These are phyloP conservation scores for Odocoileus virginianus DNA, from an alignment of 2,113 vertebrate genomes.

Conservation along the genomic window DNA sequence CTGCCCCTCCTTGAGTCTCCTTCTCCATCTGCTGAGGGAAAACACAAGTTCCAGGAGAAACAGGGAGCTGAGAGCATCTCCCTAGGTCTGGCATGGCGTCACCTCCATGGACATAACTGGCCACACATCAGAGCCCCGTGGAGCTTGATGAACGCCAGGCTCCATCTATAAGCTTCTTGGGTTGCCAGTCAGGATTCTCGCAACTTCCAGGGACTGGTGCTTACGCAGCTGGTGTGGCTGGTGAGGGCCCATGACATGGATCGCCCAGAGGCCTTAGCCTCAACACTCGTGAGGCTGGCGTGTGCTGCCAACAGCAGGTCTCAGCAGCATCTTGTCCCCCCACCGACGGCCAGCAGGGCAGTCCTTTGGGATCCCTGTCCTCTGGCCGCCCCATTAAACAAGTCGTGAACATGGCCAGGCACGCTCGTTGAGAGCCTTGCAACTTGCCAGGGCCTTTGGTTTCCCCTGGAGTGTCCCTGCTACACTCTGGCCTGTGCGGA, in stretches of 20 bases:
- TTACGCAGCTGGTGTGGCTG: neutral
- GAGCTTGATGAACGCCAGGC: neutral
- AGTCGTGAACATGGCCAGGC: neutral
- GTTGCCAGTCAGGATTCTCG: neutral
- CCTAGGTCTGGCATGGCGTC: accelerated
- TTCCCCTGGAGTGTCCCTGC: neutral
- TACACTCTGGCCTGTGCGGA: neutral
- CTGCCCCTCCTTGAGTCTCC: neutral
- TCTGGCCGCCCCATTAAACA: neutral
- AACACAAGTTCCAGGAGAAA: neutral
- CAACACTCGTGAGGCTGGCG: accelerated
- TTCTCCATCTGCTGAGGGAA: neutral
- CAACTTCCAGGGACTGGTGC: neutral
- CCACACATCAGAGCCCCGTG: accelerated
- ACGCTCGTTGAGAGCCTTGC: neutral
- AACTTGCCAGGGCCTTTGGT: neutral
- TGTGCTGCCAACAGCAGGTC: neutral
- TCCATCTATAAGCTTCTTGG: accelerated
- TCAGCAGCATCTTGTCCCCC: neutral
- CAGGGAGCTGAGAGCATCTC: neutral
- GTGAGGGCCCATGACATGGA: accelerated
- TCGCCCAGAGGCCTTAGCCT: neutral
- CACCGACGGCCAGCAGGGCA: accelerated
- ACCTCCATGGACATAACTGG: accelerated
- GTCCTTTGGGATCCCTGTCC: neutral